Conservation (phyloP, 2,113 vertebrate genomes). For the Fregata magnificens region DNA sequence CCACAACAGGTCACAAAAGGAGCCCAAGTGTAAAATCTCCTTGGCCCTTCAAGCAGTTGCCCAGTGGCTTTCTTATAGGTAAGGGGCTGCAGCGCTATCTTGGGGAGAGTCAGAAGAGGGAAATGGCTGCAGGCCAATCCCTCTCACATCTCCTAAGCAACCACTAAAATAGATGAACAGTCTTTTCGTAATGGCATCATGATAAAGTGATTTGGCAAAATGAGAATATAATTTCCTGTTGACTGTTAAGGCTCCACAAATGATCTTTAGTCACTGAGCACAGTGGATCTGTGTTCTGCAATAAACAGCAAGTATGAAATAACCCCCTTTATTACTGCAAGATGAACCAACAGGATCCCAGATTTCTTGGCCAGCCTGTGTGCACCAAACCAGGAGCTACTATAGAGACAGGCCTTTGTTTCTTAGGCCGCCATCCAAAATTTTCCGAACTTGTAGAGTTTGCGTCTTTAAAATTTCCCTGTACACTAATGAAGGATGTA, state of each 20-base stretch:
- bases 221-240: slow-evolving; percentile 46
- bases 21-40: not conserved
- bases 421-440: not conserved
- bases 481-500: not conserved
- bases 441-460: not conserved
- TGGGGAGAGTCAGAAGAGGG: not conserved
- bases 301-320: slow-evolving; percentile 36
- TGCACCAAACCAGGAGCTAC: not conserved
- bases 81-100: not conserved
- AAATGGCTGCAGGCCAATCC: not conserved
- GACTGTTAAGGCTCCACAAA: slow-evolving; percentile 23
- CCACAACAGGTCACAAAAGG: not conserved
- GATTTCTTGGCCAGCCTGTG: not conserved
- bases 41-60: not conserved
- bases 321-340: not conserved
- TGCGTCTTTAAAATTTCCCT: not conserved
- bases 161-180: slow-evolving; percentile 28
- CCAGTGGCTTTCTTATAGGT: not conserved
- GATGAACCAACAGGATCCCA: not conserved
- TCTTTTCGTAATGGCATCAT: slow-evolving; percentile 15
- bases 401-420: not conserved
- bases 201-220: slow-evolving; percentile 52
- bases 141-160: slow-evolving; percentile 38
- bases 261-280: slow-evolving; percentile 41
- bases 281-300: slow-evolving; percentile 52